Base-by-base conservation (phyloP, 2,888 invertebrate species). In the Amblyjoppa proteus region DNA sequence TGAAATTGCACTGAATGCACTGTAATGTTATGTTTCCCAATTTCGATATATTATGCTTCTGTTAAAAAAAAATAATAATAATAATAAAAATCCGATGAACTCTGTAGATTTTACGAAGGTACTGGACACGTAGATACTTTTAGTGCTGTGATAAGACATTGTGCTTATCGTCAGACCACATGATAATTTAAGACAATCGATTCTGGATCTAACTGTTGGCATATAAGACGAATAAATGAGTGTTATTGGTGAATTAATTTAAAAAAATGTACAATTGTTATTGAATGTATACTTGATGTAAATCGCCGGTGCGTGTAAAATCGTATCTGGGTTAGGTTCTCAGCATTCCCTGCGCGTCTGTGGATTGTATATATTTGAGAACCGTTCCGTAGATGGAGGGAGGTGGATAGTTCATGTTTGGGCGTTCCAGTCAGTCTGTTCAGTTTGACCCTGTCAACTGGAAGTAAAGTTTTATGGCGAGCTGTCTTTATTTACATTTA, bases 1-100 rank as follows among this genome's bases (percentile, higher is more conserved):
- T 89, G 69, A 87, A 64, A 25, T 58, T 80, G 13, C 28, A 3
- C 4, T 11, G 20, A 20, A 20, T 20, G 20, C 20, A 20, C 20
- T 20, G 20, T 0, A 3, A 11, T 31, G n/a, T 64, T 64, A 31
- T 34, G 28, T 16, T 61, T 61, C 34, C 16, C n/a, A n/a, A 31
- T 64, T 64, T 34, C n/a, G 34, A 34, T 64, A 31, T 31, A 64
- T 64, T 16, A 34, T 58, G 58, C 28, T 58, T 28, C 9, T 58
- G 31, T 34, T 6, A n/a, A n/a, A 64, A 58, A 41, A 41, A n/a
- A 64, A 58, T 11, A 11, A 49, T 51, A n/a, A 53, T 20, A 3
- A 28, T 25, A 7, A 7, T n/a, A 20, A 56, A 7, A 56, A 56
- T 56, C 25, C 9, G 9, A n/a, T 3, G 7, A 1, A 38, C 9